phyloP scores from a whole-genome alignment of 30 jellyfish, hydroid and myxozoan genomes.

The Pelagia noctiluca region DNA sequence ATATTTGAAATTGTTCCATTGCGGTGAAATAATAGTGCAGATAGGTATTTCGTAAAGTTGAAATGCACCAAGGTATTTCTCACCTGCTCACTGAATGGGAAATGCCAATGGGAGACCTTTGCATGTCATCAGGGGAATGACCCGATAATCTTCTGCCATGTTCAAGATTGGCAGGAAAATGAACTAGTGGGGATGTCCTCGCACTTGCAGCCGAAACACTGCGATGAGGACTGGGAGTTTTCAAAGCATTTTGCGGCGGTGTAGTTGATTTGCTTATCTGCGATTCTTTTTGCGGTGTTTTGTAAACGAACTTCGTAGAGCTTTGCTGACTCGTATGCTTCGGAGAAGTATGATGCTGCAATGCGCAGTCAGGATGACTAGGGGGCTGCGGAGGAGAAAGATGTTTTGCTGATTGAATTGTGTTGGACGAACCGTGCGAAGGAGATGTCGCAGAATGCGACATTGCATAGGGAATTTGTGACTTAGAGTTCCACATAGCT shows the following conservation, averaged over 20 bases:
- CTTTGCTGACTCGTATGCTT: constrained; percentile 9
- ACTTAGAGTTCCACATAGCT: constrained; percentile 1
- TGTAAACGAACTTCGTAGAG: constrained; percentile 22
- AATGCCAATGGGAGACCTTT: constrained; percentile 23
- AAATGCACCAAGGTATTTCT: not conserved
- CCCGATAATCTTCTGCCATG: constrained; percentile 58
- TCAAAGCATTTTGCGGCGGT: constrained; percentile 62
- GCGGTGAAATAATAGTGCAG: too few relatives aligned
- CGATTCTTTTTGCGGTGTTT: constrained; percentile 57
- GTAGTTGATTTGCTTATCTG: constrained; percentile 45
- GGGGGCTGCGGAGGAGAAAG: constrained; percentile 42
- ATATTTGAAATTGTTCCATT: too few relatives aligned
- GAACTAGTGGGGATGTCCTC: constrained; percentile 66
- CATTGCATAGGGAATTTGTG: not conserved
- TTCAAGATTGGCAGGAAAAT: constrained; percentile 39
- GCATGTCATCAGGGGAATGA: constrained; percentile 61
- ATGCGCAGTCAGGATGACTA: not conserved
- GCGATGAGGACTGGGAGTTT: constrained; percentile 48
- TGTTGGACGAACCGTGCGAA: not conserved
- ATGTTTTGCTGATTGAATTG: constrained; percentile 1
- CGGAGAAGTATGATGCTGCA: not conserved
- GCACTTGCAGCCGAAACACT: constrained; percentile 28
- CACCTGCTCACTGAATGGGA: constrained; percentile 70
- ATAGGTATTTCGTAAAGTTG: too few relatives aligned
- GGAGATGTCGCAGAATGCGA: not conserved